Conservation (phyloP, 2,113 vertebrate genomes). For the Pycnonotus jocosus region DNA sequence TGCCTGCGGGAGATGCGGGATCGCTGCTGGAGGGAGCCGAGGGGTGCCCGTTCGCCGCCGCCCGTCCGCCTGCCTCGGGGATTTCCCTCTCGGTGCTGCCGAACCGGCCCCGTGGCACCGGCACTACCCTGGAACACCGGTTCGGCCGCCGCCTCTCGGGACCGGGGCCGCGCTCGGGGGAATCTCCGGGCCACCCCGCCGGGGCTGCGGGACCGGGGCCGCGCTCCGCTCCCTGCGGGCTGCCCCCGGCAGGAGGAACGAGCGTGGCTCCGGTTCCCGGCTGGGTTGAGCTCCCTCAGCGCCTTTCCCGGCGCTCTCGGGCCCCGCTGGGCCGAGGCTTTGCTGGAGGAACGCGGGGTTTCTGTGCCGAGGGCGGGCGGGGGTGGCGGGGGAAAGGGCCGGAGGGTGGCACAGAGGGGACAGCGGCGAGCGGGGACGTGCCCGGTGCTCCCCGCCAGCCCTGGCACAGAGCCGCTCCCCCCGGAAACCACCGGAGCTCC, state of each 20-base stretch:
- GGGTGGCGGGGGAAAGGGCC: background rate
- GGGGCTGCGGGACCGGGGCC: background rate
- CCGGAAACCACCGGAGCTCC: background rate
- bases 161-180: background rate
- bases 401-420: background rate
- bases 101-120: background rate
- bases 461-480: background rate
- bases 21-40: background rate
- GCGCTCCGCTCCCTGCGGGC: background rate
- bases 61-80: background rate
- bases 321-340: background rate
- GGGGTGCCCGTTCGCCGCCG: background rate
- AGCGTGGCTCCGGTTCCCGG: background rate
- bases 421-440: background rate
- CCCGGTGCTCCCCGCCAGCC: background rate
- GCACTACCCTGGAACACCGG: conserved; percentile 18
- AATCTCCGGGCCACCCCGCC: background rate
- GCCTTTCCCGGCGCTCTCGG: background rate
- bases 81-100: background rate
- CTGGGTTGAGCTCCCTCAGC: background rate
- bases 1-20: background rate
- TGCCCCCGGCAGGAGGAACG: background rate
- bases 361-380: background rate
- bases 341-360: background rate
- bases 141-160: conserved; percentile 65